Evolutionary conservation across 2,888 invertebrate species (phyloP).

Genomic region (Coelopa pilipes): DNA sequence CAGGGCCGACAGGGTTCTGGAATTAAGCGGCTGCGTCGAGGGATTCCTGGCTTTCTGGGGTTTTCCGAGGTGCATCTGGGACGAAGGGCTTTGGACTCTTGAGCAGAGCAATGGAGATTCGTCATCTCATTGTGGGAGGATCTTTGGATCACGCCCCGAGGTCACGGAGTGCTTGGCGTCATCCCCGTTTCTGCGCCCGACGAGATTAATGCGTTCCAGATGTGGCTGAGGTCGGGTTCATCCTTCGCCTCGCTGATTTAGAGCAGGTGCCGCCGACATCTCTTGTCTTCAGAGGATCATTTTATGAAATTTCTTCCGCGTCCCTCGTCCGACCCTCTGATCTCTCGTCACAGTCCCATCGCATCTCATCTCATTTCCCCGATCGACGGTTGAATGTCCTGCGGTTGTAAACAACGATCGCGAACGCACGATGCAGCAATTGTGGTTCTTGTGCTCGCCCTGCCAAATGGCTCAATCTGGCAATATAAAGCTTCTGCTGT

Average conservation of each 20-base stretch:
- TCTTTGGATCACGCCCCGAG: too few relatives aligned
- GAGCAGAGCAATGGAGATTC: not conserved
- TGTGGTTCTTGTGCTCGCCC: not conserved
- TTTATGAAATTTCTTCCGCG: not conserved
- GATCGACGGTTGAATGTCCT: conserved; percentile 27
- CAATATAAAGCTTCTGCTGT: conserved; percentile 41
- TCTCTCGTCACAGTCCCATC: too few relatives aligned
- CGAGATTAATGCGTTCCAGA: conserved; percentile 47
- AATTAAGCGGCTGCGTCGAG: too few relatives aligned
- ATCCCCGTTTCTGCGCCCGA: not conserved
- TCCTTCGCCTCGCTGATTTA: not conserved
- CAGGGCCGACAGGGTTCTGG: too few relatives aligned
- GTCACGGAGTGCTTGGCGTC: too few relatives aligned
- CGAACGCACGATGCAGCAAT: not conserved
- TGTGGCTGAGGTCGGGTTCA: conserved; percentile 40
- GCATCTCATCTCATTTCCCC: not conserved
- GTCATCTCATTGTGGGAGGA: too few relatives aligned
- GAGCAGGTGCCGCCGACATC: not conserved
- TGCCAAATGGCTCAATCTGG: conserved; percentile 36
- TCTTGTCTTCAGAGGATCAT: too few relatives aligned
- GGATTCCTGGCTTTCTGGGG: too few relatives aligned
- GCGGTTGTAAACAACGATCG: conserved; percentile 21
- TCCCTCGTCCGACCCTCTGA: not conserved
- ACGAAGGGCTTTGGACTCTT: not conserved
- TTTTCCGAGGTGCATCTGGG: too few relatives aligned